Conservation (phyloP, 2,888 invertebrate species). For the Erebia epiphron region DNA sequence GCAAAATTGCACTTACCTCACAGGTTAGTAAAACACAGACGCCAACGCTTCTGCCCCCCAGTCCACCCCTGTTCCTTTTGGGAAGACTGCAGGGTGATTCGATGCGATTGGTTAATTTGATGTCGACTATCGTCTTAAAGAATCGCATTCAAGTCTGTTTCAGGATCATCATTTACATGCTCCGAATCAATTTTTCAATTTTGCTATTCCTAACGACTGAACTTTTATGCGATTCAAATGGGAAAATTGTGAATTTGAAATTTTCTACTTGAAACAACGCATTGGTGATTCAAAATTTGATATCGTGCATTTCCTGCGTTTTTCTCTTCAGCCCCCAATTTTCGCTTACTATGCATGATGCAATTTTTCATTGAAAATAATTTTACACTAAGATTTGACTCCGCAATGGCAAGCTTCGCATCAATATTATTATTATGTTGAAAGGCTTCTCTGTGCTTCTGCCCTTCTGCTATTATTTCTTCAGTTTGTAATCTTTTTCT, state of each 20-base stretch:
- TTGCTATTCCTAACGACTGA: slow-evolving; percentile 43
- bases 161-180: slow-evolving; percentile 39
- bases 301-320: slow-evolving; percentile 74
- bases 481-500: slow-evolving; percentile 49
- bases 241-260: slow-evolving; percentile 37
- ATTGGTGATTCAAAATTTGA: slow-evolving; percentile 60
- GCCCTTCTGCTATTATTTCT: slow-evolving; percentile 48
- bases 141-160: slow-evolving; percentile 69
- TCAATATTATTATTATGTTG: slow-evolving; percentile 45
- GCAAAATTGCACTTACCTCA: slow-evolving; percentile 83
- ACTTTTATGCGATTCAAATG: slow-evolving; percentile 70
- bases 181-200: slow-evolving; percentile 29
- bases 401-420: slow-evolving; percentile 67
- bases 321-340: slow-evolving; percentile 59
- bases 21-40: slow-evolving; percentile 81
- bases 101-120: slow-evolving; percentile 68
- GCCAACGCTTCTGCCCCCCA: slow-evolving; percentile 80
- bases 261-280: slow-evolving; percentile 28
- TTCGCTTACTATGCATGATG: slow-evolving; percentile 70
- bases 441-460: slow-evolving; percentile 66
- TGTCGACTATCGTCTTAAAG: slow-evolving; percentile 60
- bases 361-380: slow-evolving; percentile 41
- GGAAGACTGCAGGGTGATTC: slow-evolving; percentile 80
- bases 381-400: slow-evolving; percentile 42
- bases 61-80: slow-evolving; percentile 81